A percentile compares a stretch with the other conserved stretches of the same genome.
Evolutionary conservation across 2,888 invertebrate species (phyloP).

Genomic region (Chydorus sphaericus): DNA sequence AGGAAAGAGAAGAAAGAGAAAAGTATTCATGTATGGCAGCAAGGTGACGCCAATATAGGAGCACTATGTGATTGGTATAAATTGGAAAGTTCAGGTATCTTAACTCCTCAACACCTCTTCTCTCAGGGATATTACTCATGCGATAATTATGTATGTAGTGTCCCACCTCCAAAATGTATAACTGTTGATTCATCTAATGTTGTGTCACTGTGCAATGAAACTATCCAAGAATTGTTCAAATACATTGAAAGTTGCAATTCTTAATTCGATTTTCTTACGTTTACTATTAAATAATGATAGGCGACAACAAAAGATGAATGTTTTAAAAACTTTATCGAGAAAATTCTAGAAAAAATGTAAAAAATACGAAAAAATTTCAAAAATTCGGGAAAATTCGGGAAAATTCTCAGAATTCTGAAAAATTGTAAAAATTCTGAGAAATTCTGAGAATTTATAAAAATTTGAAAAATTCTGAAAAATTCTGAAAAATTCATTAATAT

Average conservation of each 20-base stretch:
- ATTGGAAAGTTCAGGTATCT: neutral
- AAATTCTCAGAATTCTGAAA: no score
- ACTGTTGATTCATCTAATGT: neutral
- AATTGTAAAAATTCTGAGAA: no score
- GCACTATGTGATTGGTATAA: conserved; percentile 3
- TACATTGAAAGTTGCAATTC: neutral
- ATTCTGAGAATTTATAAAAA: no score
- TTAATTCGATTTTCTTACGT: neutral
- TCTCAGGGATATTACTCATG: neutral
- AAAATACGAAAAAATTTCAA: neutral
- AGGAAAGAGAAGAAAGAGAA: neutral
- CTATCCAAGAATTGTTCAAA: neutral
- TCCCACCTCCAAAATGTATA: neutral
- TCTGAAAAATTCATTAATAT: no score
- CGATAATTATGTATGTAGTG: neutral
- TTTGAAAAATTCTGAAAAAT: no score
- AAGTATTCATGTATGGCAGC: neutral
- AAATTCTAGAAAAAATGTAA: neutral
- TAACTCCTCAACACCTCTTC: no score
- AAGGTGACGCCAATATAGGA: neutral
- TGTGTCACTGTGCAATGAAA: neutral
- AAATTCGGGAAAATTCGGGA: neutral
- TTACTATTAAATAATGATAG: neutral
- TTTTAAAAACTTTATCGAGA: neutral
- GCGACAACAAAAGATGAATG: neutral